Base-by-base conservation (phyloP, 2,888 invertebrate genomes). In the Scrobipalpa costella region DNA sequence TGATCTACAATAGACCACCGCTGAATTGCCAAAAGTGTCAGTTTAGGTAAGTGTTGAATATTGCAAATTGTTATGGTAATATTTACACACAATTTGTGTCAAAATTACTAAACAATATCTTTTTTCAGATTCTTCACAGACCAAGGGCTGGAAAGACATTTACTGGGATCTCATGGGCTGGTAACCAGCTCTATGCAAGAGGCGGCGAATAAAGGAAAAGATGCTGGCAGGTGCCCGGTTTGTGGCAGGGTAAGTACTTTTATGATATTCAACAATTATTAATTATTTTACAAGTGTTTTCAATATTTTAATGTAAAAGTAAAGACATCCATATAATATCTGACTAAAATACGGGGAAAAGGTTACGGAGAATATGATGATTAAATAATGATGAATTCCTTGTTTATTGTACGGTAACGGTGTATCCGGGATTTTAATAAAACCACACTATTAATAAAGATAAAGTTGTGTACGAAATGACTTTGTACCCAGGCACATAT, bases 161-260 rank as follows among this genome's bases (percentile, higher is more conserved):
- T 98, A 80, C 93, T 98, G 68, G 98, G 98, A 71, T 97, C 97
- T 55, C 98, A 98, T 84, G 98, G 98, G 58, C 93, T 98, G 72
- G 98, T 98, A 59, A 98, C 98, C 62, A 97, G 97, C 71, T 98
- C 98, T 75, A 97, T 98, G 97, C 97, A 98, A 83, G 97, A 97
- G 86, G 97, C 98, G 64, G 98, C 98, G 57, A 98, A 98, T 83
- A 97, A 96, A 85, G 97, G 98, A 73, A 97, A 97, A 84, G 98
- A 98, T 88, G 96, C 97, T 49, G 98, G 98, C 44, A 93, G 98
- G 98, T 98, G 98, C 93, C 98, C 98, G 64, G 96, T 98, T 59
- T 98, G 98, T 91, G 97, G 98, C 85, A 95, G 97, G 91, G 98
- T 98, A 84, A 92, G 93, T 83, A 1, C 74, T 97, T 96, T 80